Evolutionary conservation across 2,888 invertebrate species (phyloP), one percentile per base, ranked within the genome.

Genomic region (Schizotus pectinicornis): DNA sequence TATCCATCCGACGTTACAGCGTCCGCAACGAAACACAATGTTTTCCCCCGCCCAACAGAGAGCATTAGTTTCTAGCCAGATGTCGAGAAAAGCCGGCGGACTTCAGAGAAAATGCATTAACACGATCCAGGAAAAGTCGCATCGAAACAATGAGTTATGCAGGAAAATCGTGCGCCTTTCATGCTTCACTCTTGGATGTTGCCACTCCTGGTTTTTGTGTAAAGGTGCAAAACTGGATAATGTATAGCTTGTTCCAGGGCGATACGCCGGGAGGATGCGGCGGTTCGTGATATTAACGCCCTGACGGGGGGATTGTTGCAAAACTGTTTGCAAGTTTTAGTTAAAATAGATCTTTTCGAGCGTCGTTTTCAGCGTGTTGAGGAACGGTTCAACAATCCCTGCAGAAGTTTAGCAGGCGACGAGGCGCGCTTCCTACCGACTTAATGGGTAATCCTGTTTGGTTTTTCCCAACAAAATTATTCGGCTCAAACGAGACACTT

Each of bases 61-160:
- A 45, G 52, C 59, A 49, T 54, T 55, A 42, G 59, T 59, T 54
- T 52, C 53, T 34, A 34, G 56, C 31, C 56, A 49, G 49, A 52
- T 60, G 53, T 41, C 51, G 43, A 41, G 48, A 31, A 11, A 37
- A 51, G 31, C n/a, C n/a, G 34, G 43, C 35, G 12, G 30, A 36
- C 32, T 34, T 53, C n/a, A 42, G 34, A 13, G 35, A 31, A 39
- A 54, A 53, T 47, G 41, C 39, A 47, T 36, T 53, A 37, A 46
- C 22, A 22, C 12, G 41, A 41, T 38, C 6, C 38, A 37, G n/a
- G 46, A 43, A 45, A 47, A 47, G 22, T 11, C 49, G 13, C 11
- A 36, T 36, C 12, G 37, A 49, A 38, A 49, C 49, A 49, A 39
- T 39, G 49, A 49, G 49, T 49, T 37, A 49, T 37, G 49, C 37